A percentile compares a stretch with the other conserved stretches of the same genome.
These are phyloP conservation scores for Austrolebias charrua DNA, from an alignment of 2,797 vertebrate species.

Conservation along the genomic window DNA sequence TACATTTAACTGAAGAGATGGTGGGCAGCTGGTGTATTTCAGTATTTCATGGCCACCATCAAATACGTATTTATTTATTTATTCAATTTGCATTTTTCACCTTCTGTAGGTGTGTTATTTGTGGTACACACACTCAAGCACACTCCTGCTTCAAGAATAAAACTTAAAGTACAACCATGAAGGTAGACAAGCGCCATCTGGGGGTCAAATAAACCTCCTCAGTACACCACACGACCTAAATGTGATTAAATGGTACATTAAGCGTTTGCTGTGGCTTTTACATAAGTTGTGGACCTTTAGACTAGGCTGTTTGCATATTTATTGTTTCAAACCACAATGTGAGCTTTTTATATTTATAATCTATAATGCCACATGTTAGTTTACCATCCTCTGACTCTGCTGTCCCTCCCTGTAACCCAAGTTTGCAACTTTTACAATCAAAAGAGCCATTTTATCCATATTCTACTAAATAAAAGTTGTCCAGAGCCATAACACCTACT, in stretches of 20 bases:
- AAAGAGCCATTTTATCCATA: too few species aligned
- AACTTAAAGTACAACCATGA: conserved; percentile 14
- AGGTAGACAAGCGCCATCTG: conserved; percentile 62
- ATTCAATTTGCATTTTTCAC: conserved; percentile 39
- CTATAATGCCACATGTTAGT: conserved; percentile 42
- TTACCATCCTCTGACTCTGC: conserved; percentile 36
- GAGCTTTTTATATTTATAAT: conserved; percentile 26
- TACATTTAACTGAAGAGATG: conserved; percentile 65
- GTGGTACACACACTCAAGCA: conserved; percentile 37
- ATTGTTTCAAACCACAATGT: conserved; percentile 37
- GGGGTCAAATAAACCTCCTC: conserved; percentile 29
- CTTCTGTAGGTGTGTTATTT: conserved; percentile 44
- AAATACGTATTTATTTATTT: conserved; percentile 37
- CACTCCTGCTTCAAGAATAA: conserved; percentile 12
- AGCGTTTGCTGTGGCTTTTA: conserved; percentile 58
- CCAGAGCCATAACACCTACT: too few species aligned
- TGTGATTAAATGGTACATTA: conserved; percentile 60
- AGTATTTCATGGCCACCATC: conserved; percentile 56
- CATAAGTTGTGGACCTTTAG: conserved; percentile 46
- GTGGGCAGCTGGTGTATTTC: conserved; percentile 64
- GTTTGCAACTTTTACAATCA: too few species aligned
- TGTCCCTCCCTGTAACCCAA: conserved; percentile 14
- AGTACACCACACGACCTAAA: conserved; percentile 44
- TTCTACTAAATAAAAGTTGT: too few species aligned
- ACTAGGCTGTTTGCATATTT: conserved; percentile 26